Evolutionary conservation across 2,797 vertebrate genomes (phyloP).

Genomic region (Atherinosoma microstoma): DNA sequence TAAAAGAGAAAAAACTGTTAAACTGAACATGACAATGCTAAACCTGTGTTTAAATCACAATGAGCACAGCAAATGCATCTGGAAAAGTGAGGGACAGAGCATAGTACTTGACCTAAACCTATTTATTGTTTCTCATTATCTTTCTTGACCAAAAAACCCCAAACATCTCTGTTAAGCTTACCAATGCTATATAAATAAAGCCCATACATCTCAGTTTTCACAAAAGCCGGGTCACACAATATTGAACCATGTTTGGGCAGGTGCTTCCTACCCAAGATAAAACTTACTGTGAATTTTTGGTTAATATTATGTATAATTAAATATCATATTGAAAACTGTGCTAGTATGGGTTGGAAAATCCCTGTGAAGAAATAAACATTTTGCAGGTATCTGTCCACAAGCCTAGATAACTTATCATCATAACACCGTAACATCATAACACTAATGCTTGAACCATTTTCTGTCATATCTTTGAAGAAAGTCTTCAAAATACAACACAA

Average conservation of each 20-base stretch:
- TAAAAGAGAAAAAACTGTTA: constrained; percentile 19
- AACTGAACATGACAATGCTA: constrained; percentile 43
- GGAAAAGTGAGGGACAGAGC: constrained; percentile 40
- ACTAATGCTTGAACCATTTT: constrained; percentile 23
- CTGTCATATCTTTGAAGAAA: constrained; percentile 17
- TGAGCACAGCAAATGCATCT: constrained; percentile 36
- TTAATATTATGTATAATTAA: constrained; percentile 16
- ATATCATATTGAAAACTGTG: constrained; percentile 1
- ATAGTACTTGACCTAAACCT: constrained; percentile 23
- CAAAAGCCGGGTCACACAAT: constrained; percentile 18
- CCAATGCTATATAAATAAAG: not conserved
- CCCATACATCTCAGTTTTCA: constrained; percentile 3
- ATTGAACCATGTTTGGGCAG: constrained; percentile 51
- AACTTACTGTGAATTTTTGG: not conserved
- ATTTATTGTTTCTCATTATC: constrained; percentile 30
- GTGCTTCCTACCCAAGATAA: not conserved
- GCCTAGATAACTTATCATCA: not conserved
- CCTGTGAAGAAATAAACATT: constrained; percentile 6
- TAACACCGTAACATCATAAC: not conserved
- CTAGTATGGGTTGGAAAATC: constrained; percentile 15
- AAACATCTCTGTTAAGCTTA: constrained; percentile 37
- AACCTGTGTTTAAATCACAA: constrained; percentile 24
- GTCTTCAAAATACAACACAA: constrained; percentile 34
- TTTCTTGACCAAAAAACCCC: not conserved
- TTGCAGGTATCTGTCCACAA: constrained; percentile 7